Evolutionary conservation across 53 echinoderm and acorn worm genomes (phyloP), one percentile per base, ranked within the genome.

Genomic region (Antedon mediterranea): DNA sequence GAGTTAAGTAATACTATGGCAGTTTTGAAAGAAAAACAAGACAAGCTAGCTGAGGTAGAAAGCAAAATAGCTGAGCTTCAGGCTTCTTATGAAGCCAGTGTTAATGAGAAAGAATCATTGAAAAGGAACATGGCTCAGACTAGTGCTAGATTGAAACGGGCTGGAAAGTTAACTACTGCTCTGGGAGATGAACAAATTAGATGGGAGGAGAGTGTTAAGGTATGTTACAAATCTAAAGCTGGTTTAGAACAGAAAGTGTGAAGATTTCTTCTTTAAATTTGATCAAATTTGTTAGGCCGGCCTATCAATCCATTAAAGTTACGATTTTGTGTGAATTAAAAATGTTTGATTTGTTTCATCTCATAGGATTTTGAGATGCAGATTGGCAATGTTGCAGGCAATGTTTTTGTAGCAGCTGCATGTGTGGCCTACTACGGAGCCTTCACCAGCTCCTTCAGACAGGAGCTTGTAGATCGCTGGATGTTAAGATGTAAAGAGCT

Each of bases 391-490:
- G 97, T 97, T 15, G 97, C 92, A 0, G 98, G 98, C 43, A 98
- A 98, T 76, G 98, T 98, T 44, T 98, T 98, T 79, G 88, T 98
- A 42, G 98, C 97, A 3, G 98, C 98, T 31, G 98, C 98, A 34
- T 98, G 98, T 76, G 98, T 98, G 41, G 98, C 98, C 13, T 98
- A 98, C 84, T 98, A 90, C 43, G 98, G 98, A 42, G 98, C 98
- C 37, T 98, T 98, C 73, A 98, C 98, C 32, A 98, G 98, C 75
- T 87, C 88, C 27, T 98, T 93, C 75, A 86, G 98, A 23, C 77
- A 84, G 20, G 90, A 93, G 72, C 86, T 98, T 32, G 98, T 98
- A 14, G 74, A 92, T 73, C 82, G 81, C 78, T 98, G 98, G 98
- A 88, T 86, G 7, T 74, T 81, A 32, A 77, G 92, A 72, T 98